Evolutionary conservation across 2,113 vertebrate genomes (phyloP).

Genomic region (Sebastes schlegelii): DNA sequence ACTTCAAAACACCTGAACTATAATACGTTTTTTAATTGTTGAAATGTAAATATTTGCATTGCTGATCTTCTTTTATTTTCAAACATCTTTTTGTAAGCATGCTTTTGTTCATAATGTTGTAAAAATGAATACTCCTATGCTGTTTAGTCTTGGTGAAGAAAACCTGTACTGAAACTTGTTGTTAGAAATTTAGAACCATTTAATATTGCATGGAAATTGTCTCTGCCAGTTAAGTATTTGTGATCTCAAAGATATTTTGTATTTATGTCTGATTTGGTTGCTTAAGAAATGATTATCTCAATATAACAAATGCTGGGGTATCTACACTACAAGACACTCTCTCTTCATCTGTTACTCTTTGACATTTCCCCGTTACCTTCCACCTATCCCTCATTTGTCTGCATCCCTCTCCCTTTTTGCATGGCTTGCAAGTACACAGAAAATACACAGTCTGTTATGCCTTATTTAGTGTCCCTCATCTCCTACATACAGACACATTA

Average conservation of each 20-base stretch:
- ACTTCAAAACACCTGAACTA: too few relatives aligned
- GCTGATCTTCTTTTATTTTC: not conserved
- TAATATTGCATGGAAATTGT: not conserved
- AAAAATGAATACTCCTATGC: not conserved
- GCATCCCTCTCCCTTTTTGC: constrained; percentile 59
- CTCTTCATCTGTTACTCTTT: not conserved
- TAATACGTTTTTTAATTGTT: not conserved
- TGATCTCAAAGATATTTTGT: not conserved
- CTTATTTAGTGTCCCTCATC: not conserved
- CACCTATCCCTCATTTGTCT: constrained; percentile 49
- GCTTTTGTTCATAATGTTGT: constrained; percentile 2
- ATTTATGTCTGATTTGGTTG: not conserved
- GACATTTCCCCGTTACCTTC: constrained; percentile 15
- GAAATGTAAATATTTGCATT: constrained; percentile 11
- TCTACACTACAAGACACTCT: constrained; percentile 21
- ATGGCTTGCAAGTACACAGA: constrained; percentile 73
- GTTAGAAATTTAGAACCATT: not conserved
- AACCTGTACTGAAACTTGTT: not conserved
- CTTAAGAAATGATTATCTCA: not conserved
- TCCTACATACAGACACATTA: constrained; percentile 10
- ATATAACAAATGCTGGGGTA: not conserved
- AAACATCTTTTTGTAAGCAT: not conserved
- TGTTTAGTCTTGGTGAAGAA: constrained; percentile 8
- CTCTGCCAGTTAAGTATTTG: not conserved
- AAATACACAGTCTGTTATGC: constrained; percentile 17